Base-by-base conservation (phyloP, 2,888 invertebrate species). In the Norana najaformis region DNA sequence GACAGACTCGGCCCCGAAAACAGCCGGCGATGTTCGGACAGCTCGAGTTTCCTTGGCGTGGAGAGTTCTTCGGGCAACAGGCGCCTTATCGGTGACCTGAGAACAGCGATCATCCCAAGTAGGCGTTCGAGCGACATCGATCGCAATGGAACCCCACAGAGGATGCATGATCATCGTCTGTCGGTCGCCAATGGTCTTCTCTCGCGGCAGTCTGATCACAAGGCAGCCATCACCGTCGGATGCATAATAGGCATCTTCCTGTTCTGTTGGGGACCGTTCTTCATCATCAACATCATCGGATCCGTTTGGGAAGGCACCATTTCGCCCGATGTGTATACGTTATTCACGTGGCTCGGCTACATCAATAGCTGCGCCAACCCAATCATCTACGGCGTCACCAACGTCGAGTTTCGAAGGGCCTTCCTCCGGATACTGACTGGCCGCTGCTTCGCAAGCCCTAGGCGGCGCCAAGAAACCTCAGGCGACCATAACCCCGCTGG, bases 161-260 rank as follows among this genome's bases (percentile, higher is more conserved):
- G 30, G 69, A 69, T 69, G 8, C 69, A 30, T 1, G 69, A 2
- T 0, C 30, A n/a, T 3, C 69, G 30, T 23, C 85, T 35, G 85
- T 85, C 85, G 0, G 37, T 36, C 18, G 85, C 35, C n/a, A 53
- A n/a, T 88, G 91, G 85, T 88, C 14, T 20, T 8, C 85, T 11
- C 6, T n/a, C 91, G 83, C 92, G 94, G 23, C 94, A 98, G 92
- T 98, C 98, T 90, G 99, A 99, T 95, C 98, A 99, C 95, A 99
- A 99, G 95, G 99, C 99, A 0, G 98, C 99, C 90, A 97, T 99
- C 92, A 99, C 99, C 0, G 97, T 99, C 69, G 99, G 99, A 90
- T 97, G 99, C 92, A 99, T 99, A 93, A 98, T 99, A 98, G 98
- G 98, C n/a, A 98, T 98, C 23, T 96, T 99, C 95, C 96, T 99